These are phyloP conservation scores for Strigamia crassipes DNA, from an alignment of 2,888 invertebrate species.

Conservation along the genomic window DNA sequence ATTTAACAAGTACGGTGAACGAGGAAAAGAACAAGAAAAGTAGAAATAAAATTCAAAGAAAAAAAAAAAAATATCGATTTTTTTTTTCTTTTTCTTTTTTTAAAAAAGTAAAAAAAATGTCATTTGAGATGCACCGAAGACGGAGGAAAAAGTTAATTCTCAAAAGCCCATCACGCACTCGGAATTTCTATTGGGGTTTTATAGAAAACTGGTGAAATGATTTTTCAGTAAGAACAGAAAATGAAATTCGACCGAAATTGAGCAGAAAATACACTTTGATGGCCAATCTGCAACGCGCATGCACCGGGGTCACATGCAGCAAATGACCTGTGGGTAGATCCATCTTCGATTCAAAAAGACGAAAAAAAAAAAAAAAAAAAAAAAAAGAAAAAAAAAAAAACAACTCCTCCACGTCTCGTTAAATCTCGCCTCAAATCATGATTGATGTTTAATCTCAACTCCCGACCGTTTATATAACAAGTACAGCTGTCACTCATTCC, in stretches of 20 bases:
- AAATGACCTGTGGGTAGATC: background rate
- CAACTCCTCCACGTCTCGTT: background rate
- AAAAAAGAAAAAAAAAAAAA: background rate
- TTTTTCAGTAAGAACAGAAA: constrained; percentile 1
- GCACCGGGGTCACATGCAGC: background rate
- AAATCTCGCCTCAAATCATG: background rate
- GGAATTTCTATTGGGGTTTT: constrained; percentile 11
- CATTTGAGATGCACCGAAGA: background rate
- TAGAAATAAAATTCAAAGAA: background rate
- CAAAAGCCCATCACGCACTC: background rate
- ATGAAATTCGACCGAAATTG: constrained; percentile 37
- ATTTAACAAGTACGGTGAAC: background rate
- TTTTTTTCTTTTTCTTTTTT: background rate
- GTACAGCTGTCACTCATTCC: background rate
- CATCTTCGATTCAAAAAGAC: background rate
- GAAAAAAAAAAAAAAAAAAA: background rate
- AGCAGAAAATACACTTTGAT: constrained; percentile 35
- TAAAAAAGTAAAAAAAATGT: background rate
- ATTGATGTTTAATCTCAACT: constrained; percentile 30
- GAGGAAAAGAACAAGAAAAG: background rate
- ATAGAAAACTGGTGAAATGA: constrained; percentile 13
- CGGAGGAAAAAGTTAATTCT: background rate
- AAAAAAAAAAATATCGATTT: constrained; percentile 1
- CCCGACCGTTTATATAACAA: background rate
- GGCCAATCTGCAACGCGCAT: constrained; percentile 24